These are phyloP conservation scores for Buphagus erythrorhynchus DNA, from an alignment of 2,797 vertebrate species.

Conservation along the genomic window DNA sequence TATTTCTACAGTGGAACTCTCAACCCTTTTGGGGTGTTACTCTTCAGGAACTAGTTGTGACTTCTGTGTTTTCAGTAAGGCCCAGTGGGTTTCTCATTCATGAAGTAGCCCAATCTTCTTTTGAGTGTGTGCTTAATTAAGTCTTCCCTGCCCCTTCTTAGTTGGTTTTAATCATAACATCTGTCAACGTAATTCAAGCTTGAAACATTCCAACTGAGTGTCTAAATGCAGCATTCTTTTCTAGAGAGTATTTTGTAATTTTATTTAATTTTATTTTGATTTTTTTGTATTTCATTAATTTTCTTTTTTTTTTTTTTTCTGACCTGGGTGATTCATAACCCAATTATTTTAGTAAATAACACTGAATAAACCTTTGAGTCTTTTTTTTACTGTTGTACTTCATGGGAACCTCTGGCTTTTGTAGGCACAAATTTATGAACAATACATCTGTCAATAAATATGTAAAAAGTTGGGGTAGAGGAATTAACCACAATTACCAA, in stretches of 20 bases:
- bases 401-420: background rate
- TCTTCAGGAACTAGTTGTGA: background rate
- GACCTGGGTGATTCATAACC: background rate
- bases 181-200: background rate
- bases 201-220: background rate
- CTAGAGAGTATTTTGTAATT: background rate
- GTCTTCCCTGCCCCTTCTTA: background rate
- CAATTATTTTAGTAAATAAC: background rate
- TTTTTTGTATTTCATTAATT: too few species aligned
- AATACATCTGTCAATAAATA: background rate
- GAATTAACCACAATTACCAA: background rate
- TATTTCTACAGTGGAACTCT: background rate
- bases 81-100: background rate
- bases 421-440: background rate
- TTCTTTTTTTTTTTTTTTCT: background rate
- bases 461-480: background rate
- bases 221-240: background rate
- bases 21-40: background rate
- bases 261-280: background rate
- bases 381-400: background rate
- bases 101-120: background rate
- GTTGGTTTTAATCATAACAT: background rate
- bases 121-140: background rate
- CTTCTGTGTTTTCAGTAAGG: background rate
- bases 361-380: background rate